A percentile compares a stretch with the other conserved stretches of the same genome.
Evolutionary conservation across 2,797 vertebrate species (phyloP).

Genomic region (Lepilemur septentrionalis): DNA sequence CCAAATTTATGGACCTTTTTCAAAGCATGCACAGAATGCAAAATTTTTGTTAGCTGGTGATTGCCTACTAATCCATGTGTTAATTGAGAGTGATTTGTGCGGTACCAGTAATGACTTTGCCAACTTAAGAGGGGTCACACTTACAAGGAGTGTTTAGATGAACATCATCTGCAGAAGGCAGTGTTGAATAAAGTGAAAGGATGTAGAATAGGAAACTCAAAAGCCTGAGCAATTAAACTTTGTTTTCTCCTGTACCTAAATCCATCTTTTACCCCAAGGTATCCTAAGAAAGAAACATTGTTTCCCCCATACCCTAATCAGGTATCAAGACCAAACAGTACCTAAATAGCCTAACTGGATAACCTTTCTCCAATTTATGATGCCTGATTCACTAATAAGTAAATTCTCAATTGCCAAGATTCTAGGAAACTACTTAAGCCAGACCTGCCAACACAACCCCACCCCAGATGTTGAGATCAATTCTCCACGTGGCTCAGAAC

Average conservation of each 20-base stretch:
- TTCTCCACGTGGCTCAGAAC: neutral
- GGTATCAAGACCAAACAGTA: neutral
- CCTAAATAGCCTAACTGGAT: neutral
- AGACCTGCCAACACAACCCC: neutral
- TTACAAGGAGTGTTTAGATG: neutral
- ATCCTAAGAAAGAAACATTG: neutral
- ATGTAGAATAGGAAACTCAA: neutral
- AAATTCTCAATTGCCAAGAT: neutral
- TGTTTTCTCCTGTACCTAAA: neutral
- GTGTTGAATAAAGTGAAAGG: neutral
- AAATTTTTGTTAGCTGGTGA: neutral
- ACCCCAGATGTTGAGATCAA: neutral
- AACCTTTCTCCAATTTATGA: neutral
- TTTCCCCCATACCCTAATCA: neutral
- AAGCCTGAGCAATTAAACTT: neutral
- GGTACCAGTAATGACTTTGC: neutral
- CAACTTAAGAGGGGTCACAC: neutral
- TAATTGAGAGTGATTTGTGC: neutral
- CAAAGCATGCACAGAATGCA: neutral
- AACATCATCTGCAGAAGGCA: neutral
- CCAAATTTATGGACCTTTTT: neutral
- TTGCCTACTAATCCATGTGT: neutral
- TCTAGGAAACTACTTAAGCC: neutral
- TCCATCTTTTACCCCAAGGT: neutral
- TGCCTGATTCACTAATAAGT: neutral